Evolutionary conservation across 2,113 vertebrate genomes (phyloP).

Genomic region (Xerus inauris): DNA sequence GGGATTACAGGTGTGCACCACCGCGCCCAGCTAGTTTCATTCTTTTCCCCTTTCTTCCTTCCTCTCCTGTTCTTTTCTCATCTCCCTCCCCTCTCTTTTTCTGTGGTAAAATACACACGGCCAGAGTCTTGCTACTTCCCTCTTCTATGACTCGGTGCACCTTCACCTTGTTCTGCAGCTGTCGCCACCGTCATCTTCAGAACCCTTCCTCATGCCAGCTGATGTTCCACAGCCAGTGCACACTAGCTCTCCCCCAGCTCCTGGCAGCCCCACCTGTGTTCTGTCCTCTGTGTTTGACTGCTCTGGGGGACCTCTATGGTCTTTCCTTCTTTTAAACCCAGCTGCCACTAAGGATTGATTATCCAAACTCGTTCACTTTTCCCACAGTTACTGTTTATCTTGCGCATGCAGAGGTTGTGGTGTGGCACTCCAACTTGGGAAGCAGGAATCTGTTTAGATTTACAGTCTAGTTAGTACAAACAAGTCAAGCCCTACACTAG

Average conservation of each 20-base stretch:
- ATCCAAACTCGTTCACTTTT: background rate
- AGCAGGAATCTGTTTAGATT: background rate
- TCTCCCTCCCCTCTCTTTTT: background rate
- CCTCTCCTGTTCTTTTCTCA: background rate
- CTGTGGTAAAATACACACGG: background rate
- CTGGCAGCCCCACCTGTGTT: no score
- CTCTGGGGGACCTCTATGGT: background rate
- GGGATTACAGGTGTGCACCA: no score
- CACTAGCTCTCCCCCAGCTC: no score
- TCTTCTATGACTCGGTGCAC: no score
- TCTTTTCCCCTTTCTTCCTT: no score
- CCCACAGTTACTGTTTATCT: background rate
- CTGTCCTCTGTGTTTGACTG: background rate
- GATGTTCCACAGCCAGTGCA: background rate
- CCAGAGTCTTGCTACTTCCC: no score
- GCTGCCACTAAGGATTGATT: background rate
- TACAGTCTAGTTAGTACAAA: background rate
- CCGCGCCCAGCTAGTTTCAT: background rate
- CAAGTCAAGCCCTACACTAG: background rate
- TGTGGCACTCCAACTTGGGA: fast-evolving
- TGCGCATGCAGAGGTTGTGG: background rate
- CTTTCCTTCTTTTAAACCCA: background rate
- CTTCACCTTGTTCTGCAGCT: background rate
- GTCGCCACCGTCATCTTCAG: fast-evolving
- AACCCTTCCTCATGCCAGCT: background rate